Percentiles rank a stretch among this genome's conserved stretches.
Conservation (phyloP, 2,888 invertebrate genomes). For the Synanthedon tipuliformis region DNA sequence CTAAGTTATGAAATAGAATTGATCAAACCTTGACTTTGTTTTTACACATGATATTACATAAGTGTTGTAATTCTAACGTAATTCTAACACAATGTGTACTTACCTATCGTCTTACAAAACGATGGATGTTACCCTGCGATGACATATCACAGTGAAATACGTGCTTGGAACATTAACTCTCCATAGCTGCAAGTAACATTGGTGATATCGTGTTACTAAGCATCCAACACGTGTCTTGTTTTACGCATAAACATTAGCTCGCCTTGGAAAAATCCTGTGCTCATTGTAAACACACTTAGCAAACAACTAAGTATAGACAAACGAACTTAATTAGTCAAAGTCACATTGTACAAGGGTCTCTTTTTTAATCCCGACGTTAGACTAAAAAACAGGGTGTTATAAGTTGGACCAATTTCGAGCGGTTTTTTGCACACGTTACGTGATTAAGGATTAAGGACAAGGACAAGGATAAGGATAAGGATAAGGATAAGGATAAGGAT, state of each 20-base stretch:
- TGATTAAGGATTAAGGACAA: too few species aligned
- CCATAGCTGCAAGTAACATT: background rate
- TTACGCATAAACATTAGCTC: background rate
- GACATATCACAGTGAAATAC: constrained; percentile 23
- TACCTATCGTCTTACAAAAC: constrained; percentile 34
- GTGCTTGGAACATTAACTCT: constrained; percentile 28
- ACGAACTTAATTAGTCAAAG: too few species aligned
- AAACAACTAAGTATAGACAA: too few species aligned
- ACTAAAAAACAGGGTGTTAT: too few species aligned
- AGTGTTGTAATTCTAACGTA: constrained; percentile 20
- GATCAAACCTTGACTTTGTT: constrained; percentile 48
- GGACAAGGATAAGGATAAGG: too few species aligned
- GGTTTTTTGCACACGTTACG: too few species aligned
- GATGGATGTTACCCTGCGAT: constrained; percentile 17
- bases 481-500: too few species aligned
- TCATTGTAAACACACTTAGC: too few species aligned
- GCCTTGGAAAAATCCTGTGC: background rate
- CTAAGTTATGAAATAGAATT: constrained; percentile 26
- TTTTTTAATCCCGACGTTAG: too few species aligned
- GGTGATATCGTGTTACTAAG: background rate
- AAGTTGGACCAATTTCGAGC: too few species aligned
- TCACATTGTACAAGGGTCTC: too few species aligned
- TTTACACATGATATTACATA: constrained; percentile 33
- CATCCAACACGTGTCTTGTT: background rate
- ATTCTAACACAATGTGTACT: constrained; percentile 20